Evolutionary conservation across 2,888 invertebrate species (phyloP).

Genomic region (Drosophila multiciliata): DNA sequence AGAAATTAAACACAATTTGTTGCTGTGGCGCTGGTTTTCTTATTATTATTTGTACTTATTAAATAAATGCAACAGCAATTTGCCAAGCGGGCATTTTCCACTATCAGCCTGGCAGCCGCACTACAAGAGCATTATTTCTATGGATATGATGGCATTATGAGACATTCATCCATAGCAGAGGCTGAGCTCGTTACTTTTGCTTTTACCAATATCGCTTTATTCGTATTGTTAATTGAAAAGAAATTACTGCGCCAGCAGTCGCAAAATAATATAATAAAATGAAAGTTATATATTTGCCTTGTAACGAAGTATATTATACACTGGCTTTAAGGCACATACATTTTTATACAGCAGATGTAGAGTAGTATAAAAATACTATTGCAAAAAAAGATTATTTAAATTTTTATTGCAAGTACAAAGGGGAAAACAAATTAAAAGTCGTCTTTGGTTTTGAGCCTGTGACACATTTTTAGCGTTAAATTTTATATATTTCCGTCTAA

Average conservation of each 20-base stretch:
- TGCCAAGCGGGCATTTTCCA: conserved; percentile 32
- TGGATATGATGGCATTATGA: conserved; percentile 31
- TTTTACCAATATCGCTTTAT: conserved; percentile 58
- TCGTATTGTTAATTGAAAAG: conserved; percentile 76
- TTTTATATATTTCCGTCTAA: not conserved
- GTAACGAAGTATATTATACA: conserved; percentile 1
- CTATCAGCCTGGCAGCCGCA: not conserved
- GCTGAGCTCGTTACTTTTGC: conserved; percentile 58
- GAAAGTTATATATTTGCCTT: conserved; percentile 30
- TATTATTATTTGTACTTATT: conserved; percentile 54
- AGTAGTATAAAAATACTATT: not conserved
- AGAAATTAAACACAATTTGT: conserved; percentile 74
- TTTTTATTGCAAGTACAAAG: not conserved
- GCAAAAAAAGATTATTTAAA: not conserved
- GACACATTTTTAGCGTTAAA: not conserved
- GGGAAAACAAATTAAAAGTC: not conserved
- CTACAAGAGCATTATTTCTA: conserved; percentile 1
- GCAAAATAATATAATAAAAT: conserved; percentile 49
- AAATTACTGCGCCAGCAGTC: conserved; percentile 61
- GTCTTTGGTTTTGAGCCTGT: not conserved
- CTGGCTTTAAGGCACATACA: not conserved
- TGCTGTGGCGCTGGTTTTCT: conserved; percentile 19
- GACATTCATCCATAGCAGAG: conserved; percentile 1
- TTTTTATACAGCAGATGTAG: not conserved
- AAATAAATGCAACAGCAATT: conserved; percentile 49